Percentiles rank a stretch among this genome's conserved stretches.
These are phyloP conservation scores for fruit fly (Drosophila melanogaster) DNA, from an alignment of 1,140 invertebrate species.

Conservation along the genomic window DNA sequence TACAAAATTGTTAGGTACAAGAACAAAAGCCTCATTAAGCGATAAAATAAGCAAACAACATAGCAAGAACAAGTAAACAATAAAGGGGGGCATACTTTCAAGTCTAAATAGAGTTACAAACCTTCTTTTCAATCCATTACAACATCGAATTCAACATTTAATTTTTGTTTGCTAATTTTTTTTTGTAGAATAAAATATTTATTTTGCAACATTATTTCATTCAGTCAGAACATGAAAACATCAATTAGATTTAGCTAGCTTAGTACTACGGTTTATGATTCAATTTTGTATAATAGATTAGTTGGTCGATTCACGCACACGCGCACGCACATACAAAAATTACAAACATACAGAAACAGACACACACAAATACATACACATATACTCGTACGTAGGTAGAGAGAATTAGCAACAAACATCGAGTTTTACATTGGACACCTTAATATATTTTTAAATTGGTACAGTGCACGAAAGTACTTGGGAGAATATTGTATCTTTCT, in stretches of 20 bases:
- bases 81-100: constrained; percentile 2
- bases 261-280: constrained; percentile 51
- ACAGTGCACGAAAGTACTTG: constrained; percentile 7
- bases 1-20: constrained; percentile 5
- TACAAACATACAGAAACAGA: constrained; percentile 36
- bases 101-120: constrained; percentile 44
- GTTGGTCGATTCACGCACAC: constrained; percentile 36
- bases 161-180: constrained; percentile 16
- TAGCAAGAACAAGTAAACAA: constrained; percentile 31
- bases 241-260: constrained; percentile 77
- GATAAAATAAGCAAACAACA: constrained; percentile 58
- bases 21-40: constrained; percentile 27
- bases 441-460: constrained; percentile 31
- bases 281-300: constrained; percentile 41
- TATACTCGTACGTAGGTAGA: constrained; percentile 25
- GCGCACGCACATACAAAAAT: constrained; percentile 37
- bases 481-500: constrained; percentile 32
- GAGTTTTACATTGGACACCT: constrained; percentile 53
- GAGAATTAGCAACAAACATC: constrained; percentile 59
- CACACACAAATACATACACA: constrained; percentile 60
- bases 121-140: constrained; percentile 27
- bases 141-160: constrained; percentile 34
- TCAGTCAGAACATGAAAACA: constrained; percentile 78
- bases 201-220: constrained; percentile 75
- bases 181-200: constrained; percentile 71